These are phyloP conservation scores for Rhabdomys pumilio DNA, from an alignment of 2,797 vertebrate genomes.

Conservation along the genomic window DNA sequence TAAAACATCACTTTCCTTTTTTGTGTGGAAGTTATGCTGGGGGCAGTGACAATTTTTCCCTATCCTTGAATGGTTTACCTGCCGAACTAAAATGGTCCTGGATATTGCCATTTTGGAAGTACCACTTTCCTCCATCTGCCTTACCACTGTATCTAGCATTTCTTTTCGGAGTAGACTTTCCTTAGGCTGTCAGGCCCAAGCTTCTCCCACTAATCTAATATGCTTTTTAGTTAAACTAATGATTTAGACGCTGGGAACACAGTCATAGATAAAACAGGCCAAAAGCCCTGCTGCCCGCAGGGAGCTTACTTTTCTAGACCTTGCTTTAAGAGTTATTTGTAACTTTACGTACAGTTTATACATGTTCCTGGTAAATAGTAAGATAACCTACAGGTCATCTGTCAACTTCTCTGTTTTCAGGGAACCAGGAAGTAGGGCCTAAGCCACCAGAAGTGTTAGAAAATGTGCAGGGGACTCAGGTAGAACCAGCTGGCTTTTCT, in stretches of 20 bases:
- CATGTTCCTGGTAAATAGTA: neutral
- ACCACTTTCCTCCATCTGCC: neutral
- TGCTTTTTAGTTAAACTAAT: neutral
- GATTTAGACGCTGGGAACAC: neutral
- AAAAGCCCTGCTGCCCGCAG: neutral
- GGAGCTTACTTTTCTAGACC: slow-evolving; percentile 43
- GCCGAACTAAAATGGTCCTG: neutral
- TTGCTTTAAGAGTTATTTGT: slow-evolving; percentile 47
- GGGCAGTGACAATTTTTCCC: neutral
- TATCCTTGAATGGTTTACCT: slow-evolving; percentile 31
- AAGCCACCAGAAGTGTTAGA: neutral
- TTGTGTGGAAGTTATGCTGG: slow-evolving; percentile 10
- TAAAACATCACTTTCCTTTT: slow-evolving; percentile 62
- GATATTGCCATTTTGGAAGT: slow-evolving; percentile 23
- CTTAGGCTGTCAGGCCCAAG: neutral
- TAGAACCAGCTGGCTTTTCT: neutral
- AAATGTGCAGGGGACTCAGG: neutral
- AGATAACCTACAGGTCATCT: neutral
- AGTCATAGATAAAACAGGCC: neutral
- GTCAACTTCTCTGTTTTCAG: slow-evolving; percentile 39
- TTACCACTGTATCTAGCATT: neutral
- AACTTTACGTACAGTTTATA: slow-evolving; percentile 5
- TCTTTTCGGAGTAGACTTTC: slow-evolving; percentile 33
- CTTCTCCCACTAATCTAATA: neutral
- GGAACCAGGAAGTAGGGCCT: slow-evolving; percentile 54